Percentiles rank a stretch among this genome's conserved stretches.
phyloP scores from a whole-genome alignment of 1,140 invertebrate species.

The Rhagoletis pomonella region DNA sequence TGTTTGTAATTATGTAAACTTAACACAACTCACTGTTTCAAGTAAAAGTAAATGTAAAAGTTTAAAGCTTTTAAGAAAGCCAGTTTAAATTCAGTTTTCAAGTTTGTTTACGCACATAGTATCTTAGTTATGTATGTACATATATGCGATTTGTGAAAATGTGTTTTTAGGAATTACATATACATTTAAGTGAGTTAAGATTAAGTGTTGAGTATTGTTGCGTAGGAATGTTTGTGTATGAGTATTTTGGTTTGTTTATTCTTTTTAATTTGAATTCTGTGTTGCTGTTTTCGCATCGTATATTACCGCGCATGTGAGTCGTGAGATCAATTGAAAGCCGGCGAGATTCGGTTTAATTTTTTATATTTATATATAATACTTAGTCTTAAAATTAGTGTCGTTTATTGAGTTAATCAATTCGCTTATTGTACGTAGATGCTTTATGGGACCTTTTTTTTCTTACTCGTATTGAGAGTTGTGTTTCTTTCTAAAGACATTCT shows the following conservation, averaged over 20 bases:
- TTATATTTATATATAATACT: background rate
- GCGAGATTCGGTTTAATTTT: background rate
- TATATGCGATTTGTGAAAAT: background rate
- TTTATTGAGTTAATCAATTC: background rate
- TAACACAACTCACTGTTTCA: slow-evolving; percentile 42
- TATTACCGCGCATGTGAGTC: background rate
- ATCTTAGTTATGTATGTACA: background rate
- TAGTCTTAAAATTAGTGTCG: background rate
- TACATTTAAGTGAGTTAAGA: background rate
- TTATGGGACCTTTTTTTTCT: background rate
- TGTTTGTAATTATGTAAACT: background rate
- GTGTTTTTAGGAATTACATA: slow-evolving; percentile 10
- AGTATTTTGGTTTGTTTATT: slow-evolving; percentile 18
- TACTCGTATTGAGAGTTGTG: too few relatives aligned
- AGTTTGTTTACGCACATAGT: background rate
- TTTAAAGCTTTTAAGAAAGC: slow-evolving; percentile 9
- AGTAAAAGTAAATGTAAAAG: background rate
- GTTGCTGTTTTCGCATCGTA: background rate
- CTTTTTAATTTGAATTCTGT: background rate
- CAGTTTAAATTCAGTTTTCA: background rate
- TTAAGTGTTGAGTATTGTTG: slow-evolving; percentile 29
- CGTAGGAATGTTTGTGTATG: slow-evolving; percentile 19
- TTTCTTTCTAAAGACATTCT: too few relatives aligned
- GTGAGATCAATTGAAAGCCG: slow-evolving; percentile 44
- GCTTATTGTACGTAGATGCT: background rate